Conservation (phyloP, 2,888 invertebrate species). For the Rutpela maculata region DNA sequence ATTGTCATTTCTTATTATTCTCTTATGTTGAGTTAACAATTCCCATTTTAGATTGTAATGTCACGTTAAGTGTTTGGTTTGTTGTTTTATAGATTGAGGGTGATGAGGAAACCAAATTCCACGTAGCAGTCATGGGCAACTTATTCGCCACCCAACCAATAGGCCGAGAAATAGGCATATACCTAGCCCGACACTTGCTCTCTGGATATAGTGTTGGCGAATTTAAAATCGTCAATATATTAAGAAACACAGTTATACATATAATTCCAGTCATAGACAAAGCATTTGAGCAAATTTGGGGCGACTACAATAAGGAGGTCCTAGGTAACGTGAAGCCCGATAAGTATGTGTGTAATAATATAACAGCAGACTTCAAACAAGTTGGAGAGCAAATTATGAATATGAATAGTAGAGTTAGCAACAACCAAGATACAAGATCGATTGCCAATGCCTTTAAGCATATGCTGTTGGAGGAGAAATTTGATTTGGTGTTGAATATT, state of each 20-base stretch:
- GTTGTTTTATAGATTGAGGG: slow-evolving; percentile 37
- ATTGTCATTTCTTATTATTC: too few species aligned
- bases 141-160: slow-evolving; percentile 87
- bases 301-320: slow-evolving; percentile 71
- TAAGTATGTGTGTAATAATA: slow-evolving; percentile 69
- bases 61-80: too few species aligned
- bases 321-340: slow-evolving; percentile 62
- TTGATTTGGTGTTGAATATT: slow-evolving; percentile 84
- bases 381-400: slow-evolving; percentile 81
- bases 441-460: slow-evolving; percentile 79
- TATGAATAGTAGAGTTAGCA: slow-evolving; percentile 70
- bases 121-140: slow-evolving; percentile 89
- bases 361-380: slow-evolving; percentile 76
- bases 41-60: too few species aligned
- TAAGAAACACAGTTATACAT: slow-evolving; percentile 86
- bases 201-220: slow-evolving; percentile 83
- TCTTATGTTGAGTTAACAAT: too few species aligned
- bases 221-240: slow-evolving; percentile 78
- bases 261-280: slow-evolving; percentile 84
- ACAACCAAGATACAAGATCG: slow-evolving; percentile 73
- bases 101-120: slow-evolving; percentile 86
- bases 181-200: slow-evolving; percentile 88
- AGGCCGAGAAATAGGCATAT: slow-evolving; percentile 88
- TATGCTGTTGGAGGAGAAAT: slow-evolving; percentile 80
- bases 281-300: slow-evolving; percentile 75